Percentiles rank a stretch among this genome's conserved stretches.
Conservation (phyloP, 1,140 invertebrate genomes). For the Littorina saxatilis region DNA sequence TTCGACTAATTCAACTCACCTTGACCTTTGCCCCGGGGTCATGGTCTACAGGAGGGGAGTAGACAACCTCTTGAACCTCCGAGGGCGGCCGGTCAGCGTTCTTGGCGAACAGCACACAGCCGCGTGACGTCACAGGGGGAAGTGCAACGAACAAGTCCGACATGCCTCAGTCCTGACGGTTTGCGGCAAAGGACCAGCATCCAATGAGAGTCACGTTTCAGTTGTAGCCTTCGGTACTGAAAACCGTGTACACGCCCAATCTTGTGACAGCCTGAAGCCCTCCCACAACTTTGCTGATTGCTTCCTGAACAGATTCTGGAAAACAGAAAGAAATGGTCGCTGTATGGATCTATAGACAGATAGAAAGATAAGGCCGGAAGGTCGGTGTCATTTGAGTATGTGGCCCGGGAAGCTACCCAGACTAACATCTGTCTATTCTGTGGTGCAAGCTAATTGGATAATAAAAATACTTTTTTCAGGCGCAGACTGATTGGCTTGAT, state of each 20-base stretch:
- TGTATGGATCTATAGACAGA: neutral
- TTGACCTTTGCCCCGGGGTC: conserved; percentile 74
- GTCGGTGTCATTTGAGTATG: neutral
- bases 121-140: conserved; percentile 80
- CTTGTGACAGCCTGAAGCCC: too few relatives aligned
- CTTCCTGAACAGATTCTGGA: neutral
- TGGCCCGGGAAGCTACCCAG: neutral
- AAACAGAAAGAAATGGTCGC: neutral
- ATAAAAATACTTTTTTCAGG: neutral
- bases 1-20: too few relatives aligned
- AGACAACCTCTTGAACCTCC: conserved; percentile 86
- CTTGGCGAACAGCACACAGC: conserved; percentile 84
- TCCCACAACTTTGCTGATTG: too few relatives aligned
- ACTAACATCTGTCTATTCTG: neutral
- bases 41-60: conserved; percentile 77
- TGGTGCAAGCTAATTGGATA: neutral
- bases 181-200: neutral
- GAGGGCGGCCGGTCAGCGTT: conserved; percentile 84
- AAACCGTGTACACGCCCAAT: too few relatives aligned
- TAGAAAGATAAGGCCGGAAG: neutral
- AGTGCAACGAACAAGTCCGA: conserved; percentile 85
- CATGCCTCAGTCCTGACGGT: conserved; percentile 25
- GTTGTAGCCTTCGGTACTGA: neutral
- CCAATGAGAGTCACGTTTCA: too few relatives aligned
- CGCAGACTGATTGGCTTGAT: too few relatives aligned